Evolutionary conservation across 1,140 invertebrate species (phyloP), one percentile per base, ranked within the genome.

Genomic region (Drosophila orosa): DNA sequence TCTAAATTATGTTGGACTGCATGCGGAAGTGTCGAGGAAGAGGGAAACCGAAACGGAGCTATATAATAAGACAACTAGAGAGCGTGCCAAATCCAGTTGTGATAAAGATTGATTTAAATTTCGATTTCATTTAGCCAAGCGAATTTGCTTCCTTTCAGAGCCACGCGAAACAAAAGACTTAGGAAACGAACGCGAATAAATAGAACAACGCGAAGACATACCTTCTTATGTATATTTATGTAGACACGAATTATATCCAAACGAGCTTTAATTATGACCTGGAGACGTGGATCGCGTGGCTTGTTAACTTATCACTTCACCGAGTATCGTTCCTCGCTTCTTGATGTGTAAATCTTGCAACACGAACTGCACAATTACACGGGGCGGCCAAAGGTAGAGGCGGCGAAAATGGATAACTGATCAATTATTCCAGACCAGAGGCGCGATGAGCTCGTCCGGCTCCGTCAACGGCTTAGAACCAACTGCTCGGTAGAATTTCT

Each of bases 41-140:
- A 54, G 57, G 61, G 66, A 66, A 61, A 48, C 65, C 71, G 72
- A 84, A 65, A 56, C 44, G 74, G 62, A 55, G 59, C 35, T 37
- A 39, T 40, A 50, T 48, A 48, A 47, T 60, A 63, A 33, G 52
- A 56, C 71, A 42, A 42, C 48, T 69, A 62, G 68, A 78, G 74
- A 56, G 76, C 84, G 73, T 89, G 76, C 84, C 78, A 84, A 89
- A 89, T 87, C 84, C 80, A 89, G 84, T 84, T 89, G 75, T 81
- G 67, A 81, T 81, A 76, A 81, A 84, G 81, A 85, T 80, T 80
- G 66, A 85, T 81, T 67, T 74, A 73, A 66, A 74, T 61, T 59
- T 78, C 50, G 50, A 60, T 54, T 86, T 58, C 50, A 45, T 78
- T 80, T 44, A 69, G 52, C 65, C 40, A 45, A 69, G 33, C 67